Conservation (phyloP, 2,113 vertebrate genomes). For the Ageneiosus marmoratus region DNA sequence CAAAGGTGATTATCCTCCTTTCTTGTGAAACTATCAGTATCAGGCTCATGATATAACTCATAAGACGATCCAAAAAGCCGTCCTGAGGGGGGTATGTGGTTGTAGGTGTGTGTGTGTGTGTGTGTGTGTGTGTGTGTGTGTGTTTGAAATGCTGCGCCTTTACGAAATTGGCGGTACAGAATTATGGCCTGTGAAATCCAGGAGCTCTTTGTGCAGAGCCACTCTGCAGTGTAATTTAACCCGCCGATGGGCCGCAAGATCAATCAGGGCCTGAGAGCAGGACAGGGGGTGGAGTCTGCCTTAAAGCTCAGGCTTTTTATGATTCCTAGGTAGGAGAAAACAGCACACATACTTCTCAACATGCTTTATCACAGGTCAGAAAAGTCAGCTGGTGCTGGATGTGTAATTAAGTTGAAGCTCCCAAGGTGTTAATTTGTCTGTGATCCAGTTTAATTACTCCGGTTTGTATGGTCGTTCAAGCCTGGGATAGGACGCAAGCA, state of each 20-base stretch:
- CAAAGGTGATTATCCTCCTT: not conserved
- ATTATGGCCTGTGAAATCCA: constrained; percentile 65
- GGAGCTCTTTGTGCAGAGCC: constrained; percentile 57
- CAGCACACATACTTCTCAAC: constrained; percentile 2
- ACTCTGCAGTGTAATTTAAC: constrained; percentile 69
- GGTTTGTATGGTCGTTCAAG: not conserved
- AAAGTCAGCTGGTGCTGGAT: constrained; percentile 13
- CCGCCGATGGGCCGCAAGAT: constrained; percentile 62
- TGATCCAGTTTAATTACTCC: constrained; percentile 43
- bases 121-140: not conserved
- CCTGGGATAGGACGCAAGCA: not conserved
- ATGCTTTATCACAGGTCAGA: constrained; percentile 12
- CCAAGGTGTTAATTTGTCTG: constrained; percentile 37
- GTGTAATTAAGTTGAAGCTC: constrained; percentile 45
- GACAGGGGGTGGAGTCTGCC: constrained; percentile 43
- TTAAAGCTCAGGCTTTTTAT: constrained; percentile 61
- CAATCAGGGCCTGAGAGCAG: constrained; percentile 56
- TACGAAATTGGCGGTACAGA: constrained; percentile 65
- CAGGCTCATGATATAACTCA: constrained; percentile 67
- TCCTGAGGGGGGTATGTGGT: not conserved
- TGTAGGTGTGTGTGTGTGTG: not conserved
- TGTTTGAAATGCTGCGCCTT: constrained; percentile 65
- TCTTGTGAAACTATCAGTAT: constrained; percentile 10
- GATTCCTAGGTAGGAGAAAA: constrained; percentile 51
- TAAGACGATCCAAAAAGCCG: constrained; percentile 54